Evolutionary conservation across 2,113 vertebrate species (phyloP).

Genomic region (Eira barbara): DNA sequence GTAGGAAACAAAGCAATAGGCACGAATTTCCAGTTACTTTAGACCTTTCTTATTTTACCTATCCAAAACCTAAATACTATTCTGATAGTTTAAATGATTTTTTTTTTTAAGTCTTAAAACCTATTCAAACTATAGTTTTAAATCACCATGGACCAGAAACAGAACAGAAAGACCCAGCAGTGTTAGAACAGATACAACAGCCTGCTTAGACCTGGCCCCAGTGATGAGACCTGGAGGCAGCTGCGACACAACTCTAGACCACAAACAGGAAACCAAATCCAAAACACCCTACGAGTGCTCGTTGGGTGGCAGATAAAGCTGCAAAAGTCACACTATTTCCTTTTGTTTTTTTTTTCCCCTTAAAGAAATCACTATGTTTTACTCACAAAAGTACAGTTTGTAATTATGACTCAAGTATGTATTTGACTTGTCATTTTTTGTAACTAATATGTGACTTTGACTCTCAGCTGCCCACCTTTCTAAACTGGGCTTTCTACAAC

Average conservation of each 20-base stretch:
- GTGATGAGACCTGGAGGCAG: not conserved
- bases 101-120: not conserved
- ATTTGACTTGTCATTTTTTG: not conserved
- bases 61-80: not conserved
- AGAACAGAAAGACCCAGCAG: not conserved
- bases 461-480: not conserved
- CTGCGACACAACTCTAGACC: not conserved
- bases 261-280: not conserved
- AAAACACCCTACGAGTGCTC: fast-evolving
- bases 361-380: not conserved
- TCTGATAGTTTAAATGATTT: not conserved
- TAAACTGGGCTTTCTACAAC: not conserved
- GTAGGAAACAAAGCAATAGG: not conserved
- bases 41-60: not conserved
- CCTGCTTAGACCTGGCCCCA: not conserved
- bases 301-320: not conserved
- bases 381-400: not conserved
- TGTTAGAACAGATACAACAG: not conserved
- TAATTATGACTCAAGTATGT: not conserved
- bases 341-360: not conserved
- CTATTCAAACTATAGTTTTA: not conserved
- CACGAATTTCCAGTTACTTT: not conserved
- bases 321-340: not conserved
- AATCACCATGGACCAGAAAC: not conserved
- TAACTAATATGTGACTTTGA: not conserved